Evolutionary conservation across 2,888 invertebrate species (phyloP).

Genomic region (Amitus sp.): DNA sequence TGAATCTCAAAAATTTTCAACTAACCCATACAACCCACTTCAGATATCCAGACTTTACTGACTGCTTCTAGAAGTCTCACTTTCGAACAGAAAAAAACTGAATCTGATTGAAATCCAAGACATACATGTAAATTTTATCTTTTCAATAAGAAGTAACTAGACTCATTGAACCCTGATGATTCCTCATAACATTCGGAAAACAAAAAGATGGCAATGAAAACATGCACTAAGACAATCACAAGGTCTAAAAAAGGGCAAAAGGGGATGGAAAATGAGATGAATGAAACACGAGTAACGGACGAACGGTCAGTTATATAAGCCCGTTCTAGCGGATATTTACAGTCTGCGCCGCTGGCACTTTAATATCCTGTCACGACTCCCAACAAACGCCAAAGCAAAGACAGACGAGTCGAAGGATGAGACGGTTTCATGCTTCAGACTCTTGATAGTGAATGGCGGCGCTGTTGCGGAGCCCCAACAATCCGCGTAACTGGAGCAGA

Average conservation of each 20-base stretch:
- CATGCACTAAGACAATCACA: not conserved
- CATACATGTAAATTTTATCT: too few species aligned
- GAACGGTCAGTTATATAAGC: conserved; percentile 7
- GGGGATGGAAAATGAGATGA: conserved; percentile 3
- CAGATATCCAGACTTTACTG: too few species aligned
- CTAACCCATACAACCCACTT: too few species aligned
- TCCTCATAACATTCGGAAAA: too few species aligned
- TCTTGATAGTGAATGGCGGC: conserved; percentile 15
- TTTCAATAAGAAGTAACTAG: too few species aligned
- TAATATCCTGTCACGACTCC: conserved; percentile 60
- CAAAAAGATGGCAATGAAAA: not conserved
- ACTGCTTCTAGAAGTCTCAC: too few species aligned
- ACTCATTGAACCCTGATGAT: too few species aligned
- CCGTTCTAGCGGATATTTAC: conserved; percentile 58
- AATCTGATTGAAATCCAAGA: too few species aligned
- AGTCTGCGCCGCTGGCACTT: conserved; percentile 57
- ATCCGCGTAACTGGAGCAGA: conserved; percentile 13
- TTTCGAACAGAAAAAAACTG: too few species aligned
- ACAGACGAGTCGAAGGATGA: conserved; percentile 21
- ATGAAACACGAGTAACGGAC: conserved; percentile 2
- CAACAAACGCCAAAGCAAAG: conserved; percentile 51
- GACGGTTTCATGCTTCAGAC: conserved; percentile 15
- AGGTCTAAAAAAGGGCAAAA: not conserved
- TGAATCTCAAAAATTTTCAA: too few species aligned
- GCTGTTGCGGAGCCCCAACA: conserved; percentile 1